Conservation (phyloP, 2,113 vertebrate species). For the Zapornia atra region DNA sequence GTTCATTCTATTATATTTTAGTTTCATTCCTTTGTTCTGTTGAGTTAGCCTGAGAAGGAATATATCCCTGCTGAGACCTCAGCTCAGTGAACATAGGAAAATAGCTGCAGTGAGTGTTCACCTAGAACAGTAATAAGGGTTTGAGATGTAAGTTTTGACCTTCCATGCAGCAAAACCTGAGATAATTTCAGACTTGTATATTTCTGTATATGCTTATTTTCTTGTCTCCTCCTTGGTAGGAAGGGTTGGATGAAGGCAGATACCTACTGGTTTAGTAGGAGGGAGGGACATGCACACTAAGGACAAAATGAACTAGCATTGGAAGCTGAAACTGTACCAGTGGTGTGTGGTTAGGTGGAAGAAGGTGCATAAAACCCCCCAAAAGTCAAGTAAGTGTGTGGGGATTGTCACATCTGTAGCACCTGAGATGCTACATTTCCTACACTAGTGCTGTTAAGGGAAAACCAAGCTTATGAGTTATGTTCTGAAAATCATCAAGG, state of each 20-base stretch:
- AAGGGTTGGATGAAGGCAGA: neutral
- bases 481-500: neutral
- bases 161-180: neutral
- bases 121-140: neutral
- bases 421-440: neutral
- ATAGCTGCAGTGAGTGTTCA: neutral
- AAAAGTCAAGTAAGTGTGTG: neutral
- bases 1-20: neutral
- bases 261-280: neutral
- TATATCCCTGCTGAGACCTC: neutral
- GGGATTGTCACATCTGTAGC: neutral
- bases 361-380: neutral
- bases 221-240: neutral
- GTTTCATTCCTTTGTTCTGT: neutral
- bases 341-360: neutral
- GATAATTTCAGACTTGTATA: neutral
- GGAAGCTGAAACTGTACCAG: neutral
- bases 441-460: neutral
- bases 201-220: neutral
- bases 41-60: neutral
- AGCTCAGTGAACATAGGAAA: rapidly evolving
- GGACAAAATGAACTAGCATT: neutral
- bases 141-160: neutral
- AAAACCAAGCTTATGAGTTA: neutral
- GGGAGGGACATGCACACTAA: neutral